Evolutionary conservation across 2,888 invertebrate species (phyloP).

Genomic region (Microplitis deprimator): DNA sequence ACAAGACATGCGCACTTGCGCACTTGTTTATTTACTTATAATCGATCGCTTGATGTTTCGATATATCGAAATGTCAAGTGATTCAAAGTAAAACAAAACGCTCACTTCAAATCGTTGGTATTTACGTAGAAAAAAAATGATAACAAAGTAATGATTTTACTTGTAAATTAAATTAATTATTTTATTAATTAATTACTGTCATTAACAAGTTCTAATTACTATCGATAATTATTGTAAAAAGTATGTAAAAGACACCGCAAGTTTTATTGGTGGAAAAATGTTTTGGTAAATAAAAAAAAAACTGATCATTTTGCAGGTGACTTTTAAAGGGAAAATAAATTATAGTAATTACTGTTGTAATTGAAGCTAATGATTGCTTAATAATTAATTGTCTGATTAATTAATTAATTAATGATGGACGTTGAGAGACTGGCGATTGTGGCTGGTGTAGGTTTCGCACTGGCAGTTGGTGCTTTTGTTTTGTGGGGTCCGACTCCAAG

Average conservation of each 20-base stretch:
- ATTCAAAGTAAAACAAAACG: not conserved
- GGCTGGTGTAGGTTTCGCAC: constrained; percentile 84
- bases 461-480: constrained; percentile 87
- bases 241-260: not conserved
- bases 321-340: not conserved
- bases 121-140: not conserved
- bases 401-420: constrained; percentile 73
- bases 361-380: not conserved
- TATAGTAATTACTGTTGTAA: not conserved
- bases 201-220: not conserved
- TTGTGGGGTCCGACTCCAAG: constrained; percentile 84
- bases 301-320: not conserved
- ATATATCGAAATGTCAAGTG: not conserved
- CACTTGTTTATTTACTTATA: not conserved
- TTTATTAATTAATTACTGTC: not conserved
- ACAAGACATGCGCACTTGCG: not conserved
- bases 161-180: not conserved
- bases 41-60: not conserved
- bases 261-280: not conserved
- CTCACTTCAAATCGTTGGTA: not conserved
- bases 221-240: not conserved
- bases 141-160: not conserved
- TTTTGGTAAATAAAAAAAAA: not conserved
- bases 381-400: not conserved
- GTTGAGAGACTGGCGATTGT: constrained; percentile 84